A percentile compares a stretch with the other conserved stretches of the same genome.
phyloP scores from a whole-genome alignment of 2,888 invertebrate species.

The Embidobia sp. region DNA sequence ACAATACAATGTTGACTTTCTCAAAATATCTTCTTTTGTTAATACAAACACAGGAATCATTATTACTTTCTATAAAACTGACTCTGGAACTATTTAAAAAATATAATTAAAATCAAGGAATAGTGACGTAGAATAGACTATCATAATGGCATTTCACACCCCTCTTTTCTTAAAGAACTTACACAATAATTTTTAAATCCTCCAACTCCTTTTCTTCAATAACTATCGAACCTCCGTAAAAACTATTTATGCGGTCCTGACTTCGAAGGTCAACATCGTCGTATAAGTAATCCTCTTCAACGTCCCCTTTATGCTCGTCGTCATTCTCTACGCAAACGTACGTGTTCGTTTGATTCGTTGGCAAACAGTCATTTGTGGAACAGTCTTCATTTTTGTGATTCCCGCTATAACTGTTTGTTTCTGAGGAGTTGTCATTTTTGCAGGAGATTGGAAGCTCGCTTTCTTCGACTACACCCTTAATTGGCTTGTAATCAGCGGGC shows the following conservation, averaged over 20 bases:
- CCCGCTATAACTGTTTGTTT: neutral
- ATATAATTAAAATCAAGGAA: no score
- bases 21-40: no score
- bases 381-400: constrained; percentile 10
- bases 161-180: constrained; percentile 1
- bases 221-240: constrained; percentile 74
- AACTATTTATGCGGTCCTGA: constrained; percentile 78
- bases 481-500: constrained; percentile 40
- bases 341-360: constrained; percentile 70
- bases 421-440: neutral
- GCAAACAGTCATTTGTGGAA: constrained; percentile 62
- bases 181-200: constrained; percentile 17
- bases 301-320: constrained; percentile 48
- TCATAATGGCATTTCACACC: constrained; percentile 29
- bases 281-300: constrained; percentile 70
- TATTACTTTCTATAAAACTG: no score
- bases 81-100: no score
- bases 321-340: constrained; percentile 68
- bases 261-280: constrained; percentile 73
- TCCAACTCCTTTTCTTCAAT: neutral
- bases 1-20: no score
- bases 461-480: constrained; percentile 32
- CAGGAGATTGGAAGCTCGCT: neutral
- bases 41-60: no score
- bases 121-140: no score